Percentiles rank a stretch among this genome's conserved stretches.
Conservation (phyloP, 2,113 vertebrate genomes). For the Aleadryas rufinucha region DNA sequence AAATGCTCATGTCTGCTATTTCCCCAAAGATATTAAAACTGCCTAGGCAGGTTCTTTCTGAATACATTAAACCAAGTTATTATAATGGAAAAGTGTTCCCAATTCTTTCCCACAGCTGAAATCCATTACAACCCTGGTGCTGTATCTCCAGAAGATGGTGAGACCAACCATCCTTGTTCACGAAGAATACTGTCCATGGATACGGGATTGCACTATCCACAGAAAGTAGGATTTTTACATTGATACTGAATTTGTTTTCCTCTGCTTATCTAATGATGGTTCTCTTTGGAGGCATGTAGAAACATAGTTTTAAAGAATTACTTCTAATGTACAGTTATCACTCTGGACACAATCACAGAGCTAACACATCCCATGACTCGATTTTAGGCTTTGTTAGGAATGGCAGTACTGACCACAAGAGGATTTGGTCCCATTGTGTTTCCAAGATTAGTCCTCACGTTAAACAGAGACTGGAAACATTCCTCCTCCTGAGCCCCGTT, state of each 20-base stretch:
- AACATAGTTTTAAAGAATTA: background rate
- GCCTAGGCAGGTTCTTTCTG: background rate
- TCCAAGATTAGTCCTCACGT: background rate
- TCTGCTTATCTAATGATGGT: background rate
- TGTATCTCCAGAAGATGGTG: background rate
- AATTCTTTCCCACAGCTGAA: constrained; percentile 39
- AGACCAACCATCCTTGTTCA: background rate
- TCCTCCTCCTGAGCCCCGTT: background rate
- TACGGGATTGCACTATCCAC: background rate
- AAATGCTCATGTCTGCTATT: background rate
- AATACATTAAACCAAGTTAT: background rate
- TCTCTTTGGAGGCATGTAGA: background rate
- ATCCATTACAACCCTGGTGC: background rate
- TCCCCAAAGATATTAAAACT: background rate
- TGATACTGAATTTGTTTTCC: background rate
- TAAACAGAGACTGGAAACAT: background rate
- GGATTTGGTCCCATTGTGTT: background rate
- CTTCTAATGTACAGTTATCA: background rate
- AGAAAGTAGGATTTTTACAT: constrained; percentile 19
- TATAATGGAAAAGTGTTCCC: background rate
- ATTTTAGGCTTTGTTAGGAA: background rate
- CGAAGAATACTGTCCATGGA: constrained; percentile 6
- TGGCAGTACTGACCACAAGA: background rate
- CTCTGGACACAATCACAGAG: background rate
- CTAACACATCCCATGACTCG: background rate